phyloP scores from a whole-genome alignment of 1,140 invertebrate genomes.

The Sminthurides bifidus region DNA sequence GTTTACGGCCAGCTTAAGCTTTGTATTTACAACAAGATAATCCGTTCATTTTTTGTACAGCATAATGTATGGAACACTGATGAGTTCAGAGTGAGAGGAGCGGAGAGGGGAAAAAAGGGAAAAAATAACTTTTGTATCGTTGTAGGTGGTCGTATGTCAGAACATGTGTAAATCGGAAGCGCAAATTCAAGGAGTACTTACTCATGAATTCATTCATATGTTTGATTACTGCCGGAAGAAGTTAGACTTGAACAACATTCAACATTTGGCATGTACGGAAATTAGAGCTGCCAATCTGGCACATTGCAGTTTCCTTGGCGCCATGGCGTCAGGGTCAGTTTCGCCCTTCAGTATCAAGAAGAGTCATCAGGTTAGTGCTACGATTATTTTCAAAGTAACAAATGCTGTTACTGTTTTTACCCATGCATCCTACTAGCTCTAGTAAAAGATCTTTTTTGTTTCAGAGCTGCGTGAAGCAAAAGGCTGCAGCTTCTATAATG shows the following conservation, averaged over 20 bases:
- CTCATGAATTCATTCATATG: constrained; percentile 93
- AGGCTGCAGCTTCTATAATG: constrained; percentile 69
- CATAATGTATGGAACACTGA: background rate
- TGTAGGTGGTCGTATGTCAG: constrained; percentile 79
- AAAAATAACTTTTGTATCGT: constrained; percentile 30
- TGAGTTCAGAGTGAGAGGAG: too few species aligned
- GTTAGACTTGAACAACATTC: constrained; percentile 75
- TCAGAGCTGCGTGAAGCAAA: constrained; percentile 78
- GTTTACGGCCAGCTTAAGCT: background rate
- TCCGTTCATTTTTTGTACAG: too few species aligned
- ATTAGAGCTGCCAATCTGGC: constrained; percentile 80
- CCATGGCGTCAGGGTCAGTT: constrained; percentile 61
- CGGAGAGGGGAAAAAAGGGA: too few species aligned
- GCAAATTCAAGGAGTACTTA: constrained; percentile 62
- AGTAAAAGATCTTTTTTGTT: constrained; percentile 32
- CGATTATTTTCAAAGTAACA: background rate
- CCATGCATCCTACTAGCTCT: background rate
- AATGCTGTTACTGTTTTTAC: background rate
- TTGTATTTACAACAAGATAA: too few species aligned
- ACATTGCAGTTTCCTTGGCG: constrained; percentile 77
- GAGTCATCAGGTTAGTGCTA: constrained; percentile 49
- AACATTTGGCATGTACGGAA: constrained; percentile 91
- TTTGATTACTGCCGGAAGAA: constrained; percentile 86
- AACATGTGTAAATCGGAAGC: constrained; percentile 56
- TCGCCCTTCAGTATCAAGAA: constrained; percentile 59